Evolutionary conservation across 2,888 invertebrate genomes (phyloP).

Genomic region (Brachyptera risi): DNA sequence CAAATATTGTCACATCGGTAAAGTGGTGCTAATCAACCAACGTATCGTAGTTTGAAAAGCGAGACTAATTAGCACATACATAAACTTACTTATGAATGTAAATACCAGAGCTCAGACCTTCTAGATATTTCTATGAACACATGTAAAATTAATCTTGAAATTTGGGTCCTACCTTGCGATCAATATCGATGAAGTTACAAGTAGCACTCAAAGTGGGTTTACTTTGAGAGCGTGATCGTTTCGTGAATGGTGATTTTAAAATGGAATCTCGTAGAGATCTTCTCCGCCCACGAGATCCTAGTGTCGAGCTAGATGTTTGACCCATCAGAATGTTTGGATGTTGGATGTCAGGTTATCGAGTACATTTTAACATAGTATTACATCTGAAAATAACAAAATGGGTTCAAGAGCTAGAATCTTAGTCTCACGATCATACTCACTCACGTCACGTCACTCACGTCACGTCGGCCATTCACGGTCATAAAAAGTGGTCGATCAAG

Average conservation of each 20-base stretch:
- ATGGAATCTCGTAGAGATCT: slow-evolving; percentile 43
- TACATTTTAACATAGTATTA: too few relatives aligned
- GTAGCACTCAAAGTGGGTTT: slow-evolving; percentile 49
- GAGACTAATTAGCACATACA: too few relatives aligned
- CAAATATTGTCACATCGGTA: too few relatives aligned
- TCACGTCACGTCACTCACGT: too few relatives aligned
- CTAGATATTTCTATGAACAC: background rate
- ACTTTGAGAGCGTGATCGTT: slow-evolving; percentile 40
- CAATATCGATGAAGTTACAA: slow-evolving; percentile 48
- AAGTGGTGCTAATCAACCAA: too few relatives aligned
- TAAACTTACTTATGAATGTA: background rate
- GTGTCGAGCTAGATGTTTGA: slow-evolving; percentile 41
- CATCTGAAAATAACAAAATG: too few relatives aligned
- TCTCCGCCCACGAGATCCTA: slow-evolving; percentile 40
- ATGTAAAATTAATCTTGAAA: background rate
- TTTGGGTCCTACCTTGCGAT: slow-evolving; percentile 42
- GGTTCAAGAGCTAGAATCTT: too few relatives aligned
- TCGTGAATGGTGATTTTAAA: slow-evolving; percentile 41
- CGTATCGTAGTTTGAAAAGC: too few relatives aligned
- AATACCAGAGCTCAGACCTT: slow-evolving; percentile 35
- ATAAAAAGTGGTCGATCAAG: too few relatives aligned
- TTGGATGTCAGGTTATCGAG: too few relatives aligned
- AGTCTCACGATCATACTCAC: too few relatives aligned
- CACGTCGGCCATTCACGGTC: too few relatives aligned
- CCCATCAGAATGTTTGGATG: slow-evolving; percentile 44